These are phyloP conservation scores for Rotaria socialis DNA, from an alignment of 2,888 invertebrate genomes.

Conservation along the genomic window DNA sequence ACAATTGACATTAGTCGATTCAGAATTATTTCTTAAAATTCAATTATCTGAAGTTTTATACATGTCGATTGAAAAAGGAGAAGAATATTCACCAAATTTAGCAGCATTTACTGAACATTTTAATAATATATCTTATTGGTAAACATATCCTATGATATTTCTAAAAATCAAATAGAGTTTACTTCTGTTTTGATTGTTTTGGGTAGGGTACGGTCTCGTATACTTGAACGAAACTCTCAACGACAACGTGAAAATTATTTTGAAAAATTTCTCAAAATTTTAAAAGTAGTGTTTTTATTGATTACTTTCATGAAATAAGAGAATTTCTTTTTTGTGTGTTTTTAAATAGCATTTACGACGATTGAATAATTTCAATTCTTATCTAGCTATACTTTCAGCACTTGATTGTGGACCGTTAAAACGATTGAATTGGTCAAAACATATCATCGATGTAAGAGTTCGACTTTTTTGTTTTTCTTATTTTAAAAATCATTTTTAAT, in stretches of 20 bases:
- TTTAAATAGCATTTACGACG: constrained; percentile 72
- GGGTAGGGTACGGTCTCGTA: constrained; percentile 76
- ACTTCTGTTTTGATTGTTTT: not conserved
- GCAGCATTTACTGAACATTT: constrained; percentile 96
- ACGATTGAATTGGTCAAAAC: constrained; percentile 72
- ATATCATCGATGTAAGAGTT: constrained; percentile 71
- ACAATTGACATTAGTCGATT: constrained; percentile 93
- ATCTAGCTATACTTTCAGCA: constrained; percentile 88
- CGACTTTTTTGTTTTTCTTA: not conserved
- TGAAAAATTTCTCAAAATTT: constrained; percentile 91
- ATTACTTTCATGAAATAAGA: not conserved
- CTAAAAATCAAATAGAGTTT: too few relatives aligned
- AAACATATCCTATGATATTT: constrained; percentile 49
- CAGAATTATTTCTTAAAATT: constrained; percentile 87
- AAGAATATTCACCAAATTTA: constrained; percentile 90
- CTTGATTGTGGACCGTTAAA: constrained; percentile 82
- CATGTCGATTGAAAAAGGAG: constrained; percentile 95
- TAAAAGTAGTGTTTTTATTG: constrained; percentile 67
- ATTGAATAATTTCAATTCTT: constrained; percentile 96
- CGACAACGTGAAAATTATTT: constrained; percentile 84
- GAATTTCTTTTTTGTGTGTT: constrained; percentile 38
- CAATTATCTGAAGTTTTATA: constrained; percentile 92
- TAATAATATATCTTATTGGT: constrained; percentile 98
- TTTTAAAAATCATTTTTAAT: constrained; percentile 47
- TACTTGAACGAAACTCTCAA: constrained; percentile 83